Evolutionary conservation across 1,140 invertebrate genomes (phyloP).

Genomic region (Asobara japonica): DNA sequence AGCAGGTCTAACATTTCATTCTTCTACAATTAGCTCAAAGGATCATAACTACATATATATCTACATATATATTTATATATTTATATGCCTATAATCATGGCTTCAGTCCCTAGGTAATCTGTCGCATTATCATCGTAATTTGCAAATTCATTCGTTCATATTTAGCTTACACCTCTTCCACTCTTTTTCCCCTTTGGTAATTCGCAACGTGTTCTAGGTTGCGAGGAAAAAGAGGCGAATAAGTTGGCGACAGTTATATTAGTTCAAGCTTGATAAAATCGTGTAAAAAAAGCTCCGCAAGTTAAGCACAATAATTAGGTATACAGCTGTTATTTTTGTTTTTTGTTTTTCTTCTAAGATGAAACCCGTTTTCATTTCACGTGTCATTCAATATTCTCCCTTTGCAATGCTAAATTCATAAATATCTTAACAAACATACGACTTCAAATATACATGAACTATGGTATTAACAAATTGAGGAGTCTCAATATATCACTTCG

Average conservation of each 20-base stretch:
- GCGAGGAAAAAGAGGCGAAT: not conserved
- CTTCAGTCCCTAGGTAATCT: constrained; percentile 8
- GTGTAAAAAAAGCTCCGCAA: constrained; percentile 21
- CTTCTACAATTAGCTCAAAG: not conserved
- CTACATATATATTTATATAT: constrained; percentile 12
- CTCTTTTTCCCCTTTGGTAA: not conserved
- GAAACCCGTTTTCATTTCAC: not conserved
- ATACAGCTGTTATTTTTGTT: constrained; percentile 4
- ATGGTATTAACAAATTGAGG: constrained; percentile 48
- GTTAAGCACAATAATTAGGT: constrained; percentile 23
- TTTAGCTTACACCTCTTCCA: not conserved
- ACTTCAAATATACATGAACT: constrained; percentile 46
- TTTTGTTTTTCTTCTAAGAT: constrained; percentile 1
- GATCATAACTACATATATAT: not conserved
- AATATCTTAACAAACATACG: constrained; percentile 56
- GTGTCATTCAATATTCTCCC: not conserved
- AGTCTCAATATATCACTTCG: constrained; percentile 91
- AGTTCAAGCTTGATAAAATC: constrained; percentile 11
- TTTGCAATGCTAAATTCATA: constrained; percentile 40
- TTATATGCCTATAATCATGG: not conserved
- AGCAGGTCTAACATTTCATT: not conserved
- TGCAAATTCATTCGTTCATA: not conserved
- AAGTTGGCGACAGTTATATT: not conserved
- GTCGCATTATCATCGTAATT: not conserved
- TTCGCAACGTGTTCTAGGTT: not conserved